phyloP scores from a whole-genome alignment of 2,888 invertebrate species.

The Eupithecia subfuscata region DNA sequence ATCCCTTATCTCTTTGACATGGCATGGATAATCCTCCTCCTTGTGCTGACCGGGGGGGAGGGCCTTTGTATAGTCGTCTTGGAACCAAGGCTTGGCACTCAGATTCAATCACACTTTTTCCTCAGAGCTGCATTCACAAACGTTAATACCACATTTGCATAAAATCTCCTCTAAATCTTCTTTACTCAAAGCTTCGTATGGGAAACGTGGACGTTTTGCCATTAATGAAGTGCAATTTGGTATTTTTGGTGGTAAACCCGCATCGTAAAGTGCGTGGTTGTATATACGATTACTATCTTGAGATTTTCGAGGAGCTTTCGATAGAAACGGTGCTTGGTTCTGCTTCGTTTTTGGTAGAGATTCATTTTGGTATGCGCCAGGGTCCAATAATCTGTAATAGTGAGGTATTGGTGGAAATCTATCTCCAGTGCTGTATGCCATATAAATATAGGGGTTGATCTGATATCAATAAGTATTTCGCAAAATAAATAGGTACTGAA shows the following conservation, averaged over 20 bases:
- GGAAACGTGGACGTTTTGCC: constrained; percentile 67
- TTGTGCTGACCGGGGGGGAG: constrained; percentile 48
- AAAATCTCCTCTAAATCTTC: constrained; percentile 65
- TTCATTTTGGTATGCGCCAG: constrained; percentile 64
- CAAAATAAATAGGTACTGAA: neutral
- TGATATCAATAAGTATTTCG: neutral
- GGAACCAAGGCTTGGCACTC: constrained; percentile 61
- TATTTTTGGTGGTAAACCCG: constrained; percentile 50
- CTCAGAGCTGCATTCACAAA: constrained; percentile 62
- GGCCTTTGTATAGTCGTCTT: constrained; percentile 63
- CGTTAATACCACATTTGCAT: constrained; percentile 64
- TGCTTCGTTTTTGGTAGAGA: constrained; percentile 33
- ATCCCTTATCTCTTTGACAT: constrained; percentile 56
- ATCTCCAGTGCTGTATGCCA: constrained; percentile 63
- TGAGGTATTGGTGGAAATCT: constrained; percentile 58
- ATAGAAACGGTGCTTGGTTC: constrained; percentile 65
- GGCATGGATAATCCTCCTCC: constrained; percentile 55
- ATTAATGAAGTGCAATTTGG: constrained; percentile 63
- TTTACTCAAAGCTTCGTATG: constrained; percentile 63
- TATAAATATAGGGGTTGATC: constrained; percentile 36
- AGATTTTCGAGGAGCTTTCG: constrained; percentile 58
- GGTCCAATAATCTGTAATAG: constrained; percentile 62
- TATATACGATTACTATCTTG: constrained; percentile 55
- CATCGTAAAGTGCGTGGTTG: constrained; percentile 65
- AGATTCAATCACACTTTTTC: constrained; percentile 44